These are phyloP conservation scores for Pammene fasciana DNA, from an alignment of 2,888 invertebrate species.

Conservation along the genomic window DNA sequence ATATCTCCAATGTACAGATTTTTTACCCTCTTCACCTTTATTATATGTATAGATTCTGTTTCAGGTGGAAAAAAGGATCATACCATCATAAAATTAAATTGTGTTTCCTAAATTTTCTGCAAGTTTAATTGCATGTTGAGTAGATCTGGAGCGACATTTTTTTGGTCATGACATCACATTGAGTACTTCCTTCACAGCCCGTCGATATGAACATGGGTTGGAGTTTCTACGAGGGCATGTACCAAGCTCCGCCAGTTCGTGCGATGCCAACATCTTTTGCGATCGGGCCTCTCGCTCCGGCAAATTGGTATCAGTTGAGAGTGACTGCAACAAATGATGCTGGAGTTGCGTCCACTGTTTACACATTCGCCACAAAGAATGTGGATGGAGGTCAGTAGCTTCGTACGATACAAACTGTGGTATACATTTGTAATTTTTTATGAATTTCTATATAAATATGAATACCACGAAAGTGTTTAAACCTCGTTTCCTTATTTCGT, in stretches of 20 bases:
- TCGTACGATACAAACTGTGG: not conserved
- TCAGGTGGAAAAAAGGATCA: no score
- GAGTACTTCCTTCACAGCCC: slow-evolving; percentile 53
- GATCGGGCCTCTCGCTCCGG: slow-evolving; percentile 82
- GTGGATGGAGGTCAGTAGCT: slow-evolving; percentile 80
- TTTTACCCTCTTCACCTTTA: no score
- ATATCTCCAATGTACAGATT: no score
- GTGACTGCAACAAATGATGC: slow-evolving; percentile 86
- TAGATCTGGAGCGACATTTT: no score
- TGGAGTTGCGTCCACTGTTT: slow-evolving; percentile 83
- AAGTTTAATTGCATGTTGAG: no score
- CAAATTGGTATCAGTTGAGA: slow-evolving; percentile 85
- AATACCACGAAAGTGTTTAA: no score
- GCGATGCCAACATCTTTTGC: slow-evolving; percentile 74
- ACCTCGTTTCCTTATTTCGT: no score
- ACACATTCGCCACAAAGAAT: slow-evolving; percentile 85
- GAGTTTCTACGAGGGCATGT: slow-evolving; percentile 72
- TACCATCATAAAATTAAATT: no score
- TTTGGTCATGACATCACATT: not conserved
- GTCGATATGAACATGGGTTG: slow-evolving; percentile 69
- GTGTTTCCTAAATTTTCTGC: no score
- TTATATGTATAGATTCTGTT: no score
- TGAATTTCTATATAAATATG: no score
- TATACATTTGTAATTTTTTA: no score
- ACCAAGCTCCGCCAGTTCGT: slow-evolving; percentile 65